These are phyloP conservation scores for Electrona antarctica DNA, from an alignment of 2,113 vertebrate species.

Conservation along the genomic window DNA sequence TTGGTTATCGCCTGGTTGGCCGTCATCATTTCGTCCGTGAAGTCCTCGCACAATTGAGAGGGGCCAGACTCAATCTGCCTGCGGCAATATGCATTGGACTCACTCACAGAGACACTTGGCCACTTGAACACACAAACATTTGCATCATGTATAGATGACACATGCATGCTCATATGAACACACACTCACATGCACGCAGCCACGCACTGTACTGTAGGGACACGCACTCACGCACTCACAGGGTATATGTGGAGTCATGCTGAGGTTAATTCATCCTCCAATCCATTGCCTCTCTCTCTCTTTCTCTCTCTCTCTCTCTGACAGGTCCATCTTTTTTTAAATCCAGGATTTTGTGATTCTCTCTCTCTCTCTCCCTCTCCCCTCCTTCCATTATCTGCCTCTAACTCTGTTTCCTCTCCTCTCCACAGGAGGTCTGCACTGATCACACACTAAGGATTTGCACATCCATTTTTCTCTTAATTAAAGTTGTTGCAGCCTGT, in stretches of 20 bases:
- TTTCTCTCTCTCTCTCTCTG: constrained; percentile 21
- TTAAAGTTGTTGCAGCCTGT: constrained; percentile 42
- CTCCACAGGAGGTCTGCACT: constrained; percentile 40
- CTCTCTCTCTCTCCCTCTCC: constrained; percentile 31
- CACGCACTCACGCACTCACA: neutral
- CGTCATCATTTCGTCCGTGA: too few species aligned
- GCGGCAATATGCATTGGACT: neutral
- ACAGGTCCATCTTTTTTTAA: constrained; percentile 43
- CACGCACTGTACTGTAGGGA: neutral
- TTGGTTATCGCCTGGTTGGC: too few species aligned
- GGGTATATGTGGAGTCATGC: constrained; percentile 12
- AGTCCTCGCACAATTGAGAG: too few species aligned
- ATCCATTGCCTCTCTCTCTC: constrained; percentile 16
- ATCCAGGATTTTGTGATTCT: constrained; percentile 55
- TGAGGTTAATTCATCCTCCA: constrained; percentile 42
- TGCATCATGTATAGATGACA: neutral
- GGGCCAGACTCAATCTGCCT: too few species aligned
- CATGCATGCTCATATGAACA: neutral
- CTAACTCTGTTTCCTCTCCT: constrained; percentile 33
- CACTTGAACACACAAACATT: too few species aligned
- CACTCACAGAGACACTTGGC: neutral
- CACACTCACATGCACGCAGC: neutral
- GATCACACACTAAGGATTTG: constrained; percentile 58
- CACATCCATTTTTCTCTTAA: constrained; percentile 58
- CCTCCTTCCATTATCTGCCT: constrained; percentile 19